These are phyloP conservation scores for Plecturocebus donacophilus DNA, from an alignment of 2,113 vertebrate genomes.

Conservation along the genomic window DNA sequence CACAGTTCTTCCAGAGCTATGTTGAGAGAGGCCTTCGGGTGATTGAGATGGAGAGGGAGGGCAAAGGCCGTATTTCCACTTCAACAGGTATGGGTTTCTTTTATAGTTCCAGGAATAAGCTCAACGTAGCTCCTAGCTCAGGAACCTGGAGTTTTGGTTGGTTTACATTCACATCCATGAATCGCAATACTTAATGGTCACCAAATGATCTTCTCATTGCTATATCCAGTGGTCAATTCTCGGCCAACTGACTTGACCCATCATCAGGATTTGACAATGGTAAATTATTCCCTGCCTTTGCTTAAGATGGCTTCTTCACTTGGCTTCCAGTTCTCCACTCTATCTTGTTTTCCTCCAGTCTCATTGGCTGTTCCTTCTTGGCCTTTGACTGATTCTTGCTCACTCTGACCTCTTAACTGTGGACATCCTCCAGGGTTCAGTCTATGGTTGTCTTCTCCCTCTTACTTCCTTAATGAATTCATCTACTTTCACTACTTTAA, in stretches of 20 bases:
- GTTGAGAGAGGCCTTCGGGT: slow-evolving; percentile 97
- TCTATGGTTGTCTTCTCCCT: neutral
- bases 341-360: neutral
- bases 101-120: neutral
- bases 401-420: neutral
- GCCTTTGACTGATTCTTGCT: neutral
- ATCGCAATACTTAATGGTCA: neutral
- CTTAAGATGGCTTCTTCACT: neutral
- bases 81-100: slow-evolving; percentile 87
- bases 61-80: slow-evolving; percentile 91
- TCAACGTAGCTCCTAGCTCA: neutral
- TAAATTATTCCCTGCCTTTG: neutral
- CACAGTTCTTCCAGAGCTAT: slow-evolving; percentile 99
- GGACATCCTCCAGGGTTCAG: neutral
- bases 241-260: neutral
- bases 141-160: neutral
- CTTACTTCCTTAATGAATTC: neutral
- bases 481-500: neutral
- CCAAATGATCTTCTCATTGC: neutral
- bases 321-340: accelerated
- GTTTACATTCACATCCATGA: neutral
- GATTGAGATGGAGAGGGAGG: slow-evolving; percentile 96
- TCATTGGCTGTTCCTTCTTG: neutral
- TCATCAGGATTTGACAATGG: neutral
- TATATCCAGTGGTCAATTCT: neutral